A percentile compares a stretch with the other conserved stretches of the same genome.
These are phyloP conservation scores for Sternarchorhynchus goeldii DNA, from an alignment of 2,797 vertebrate genomes.

Conservation along the genomic window DNA sequence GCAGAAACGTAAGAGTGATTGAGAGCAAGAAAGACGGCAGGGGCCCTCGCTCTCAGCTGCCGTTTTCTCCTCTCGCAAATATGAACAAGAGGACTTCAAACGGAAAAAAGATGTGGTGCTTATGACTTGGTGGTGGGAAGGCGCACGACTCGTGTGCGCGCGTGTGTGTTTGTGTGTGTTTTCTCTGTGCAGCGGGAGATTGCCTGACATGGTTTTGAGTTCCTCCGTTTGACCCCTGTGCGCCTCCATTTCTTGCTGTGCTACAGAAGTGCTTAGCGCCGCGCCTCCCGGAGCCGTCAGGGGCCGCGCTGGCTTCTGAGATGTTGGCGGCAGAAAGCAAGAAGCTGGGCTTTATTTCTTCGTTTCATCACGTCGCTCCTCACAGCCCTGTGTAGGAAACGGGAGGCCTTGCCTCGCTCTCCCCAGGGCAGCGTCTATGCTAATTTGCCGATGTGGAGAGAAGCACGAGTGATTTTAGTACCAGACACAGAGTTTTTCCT, in stretches of 20 bases:
- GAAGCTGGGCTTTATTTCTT: slow-evolving; percentile 44
- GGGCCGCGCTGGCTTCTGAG: slow-evolving; percentile 18
- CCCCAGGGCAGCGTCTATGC: slow-evolving; percentile 54
- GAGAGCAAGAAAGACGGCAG: slow-evolving; percentile 33
- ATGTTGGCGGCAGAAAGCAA: slow-evolving; percentile 27
- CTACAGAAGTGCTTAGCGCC: slow-evolving; percentile 37
- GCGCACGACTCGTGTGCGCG: too few species aligned
- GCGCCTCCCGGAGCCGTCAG: slow-evolving; percentile 23
- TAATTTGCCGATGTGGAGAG: slow-evolving; percentile 57
- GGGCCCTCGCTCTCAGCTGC: slow-evolving; percentile 1
- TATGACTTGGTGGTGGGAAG: too few species aligned
- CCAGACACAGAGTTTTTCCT: slow-evolving; percentile 47
- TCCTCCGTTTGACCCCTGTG: slow-evolving; percentile 44
- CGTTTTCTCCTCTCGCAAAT: slow-evolving; percentile 17
- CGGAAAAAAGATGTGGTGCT: neutral
- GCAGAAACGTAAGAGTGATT: slow-evolving; percentile 57
- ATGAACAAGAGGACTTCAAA: slow-evolving; percentile 31
- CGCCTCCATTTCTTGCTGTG: slow-evolving; percentile 25
- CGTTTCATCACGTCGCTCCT: slow-evolving; percentile 39
- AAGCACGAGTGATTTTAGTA: slow-evolving; percentile 47
- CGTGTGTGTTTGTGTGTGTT: neutral
- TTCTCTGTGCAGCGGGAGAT: slow-evolving; percentile 26
- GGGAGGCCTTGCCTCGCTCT: slow-evolving; percentile 55
- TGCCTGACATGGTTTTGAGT: slow-evolving; percentile 42
- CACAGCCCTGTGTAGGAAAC: slow-evolving; percentile 39